Conservation (phyloP, 2,888 invertebrate species). For the Drosophila infuscata region DNA sequence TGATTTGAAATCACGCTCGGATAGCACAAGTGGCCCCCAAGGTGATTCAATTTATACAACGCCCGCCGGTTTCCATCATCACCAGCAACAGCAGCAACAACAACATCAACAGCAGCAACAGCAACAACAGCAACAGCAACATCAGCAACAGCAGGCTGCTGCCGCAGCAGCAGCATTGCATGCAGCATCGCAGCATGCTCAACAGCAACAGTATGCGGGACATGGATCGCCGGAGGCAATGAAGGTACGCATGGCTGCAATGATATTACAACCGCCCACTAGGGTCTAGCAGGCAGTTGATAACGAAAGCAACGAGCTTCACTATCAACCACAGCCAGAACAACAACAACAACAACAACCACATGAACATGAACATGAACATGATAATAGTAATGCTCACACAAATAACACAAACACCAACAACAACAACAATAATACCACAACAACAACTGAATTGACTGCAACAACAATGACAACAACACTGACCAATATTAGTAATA, state of each 20-base stretch:
- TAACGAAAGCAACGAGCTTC: conserved; percentile 75
- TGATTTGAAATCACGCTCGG: conserved; percentile 85
- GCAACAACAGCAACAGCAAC: conserved; percentile 72
- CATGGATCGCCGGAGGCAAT: conserved; percentile 90
- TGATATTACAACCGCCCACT: conserved; percentile 95
- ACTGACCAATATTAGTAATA: conserved; percentile 70
- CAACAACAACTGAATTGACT: conserved; percentile 47
- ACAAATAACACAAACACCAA: conserved; percentile 43
- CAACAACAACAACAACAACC: conserved; percentile 59
- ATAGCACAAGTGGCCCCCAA: conserved; percentile 87
- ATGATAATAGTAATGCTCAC: conserved; percentile 61
- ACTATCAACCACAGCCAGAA: conserved; percentile 55
- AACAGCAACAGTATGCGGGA: conserved; percentile 78
- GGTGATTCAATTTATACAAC: conserved; percentile 91
- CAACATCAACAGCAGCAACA: conserved; percentile 71
- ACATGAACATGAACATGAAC: conserved; percentile 58
- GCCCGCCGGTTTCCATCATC: conserved; percentile 85
- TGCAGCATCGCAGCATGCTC: conserved; percentile 74
- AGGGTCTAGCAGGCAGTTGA: conserved; percentile 88
- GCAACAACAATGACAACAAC: conserved; percentile 44
- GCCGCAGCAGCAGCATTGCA: conserved; percentile 67
- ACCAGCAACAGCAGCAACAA: conserved; percentile 78
- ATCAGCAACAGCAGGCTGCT: conserved; percentile 59
- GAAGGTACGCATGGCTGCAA: conserved; percentile 96
- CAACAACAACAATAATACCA: conserved; percentile 37